A percentile compares a stretch with the other conserved stretches of the same genome.
Conservation (phyloP, 2,888 invertebrate species). For the Amaurobius ferox region DNA sequence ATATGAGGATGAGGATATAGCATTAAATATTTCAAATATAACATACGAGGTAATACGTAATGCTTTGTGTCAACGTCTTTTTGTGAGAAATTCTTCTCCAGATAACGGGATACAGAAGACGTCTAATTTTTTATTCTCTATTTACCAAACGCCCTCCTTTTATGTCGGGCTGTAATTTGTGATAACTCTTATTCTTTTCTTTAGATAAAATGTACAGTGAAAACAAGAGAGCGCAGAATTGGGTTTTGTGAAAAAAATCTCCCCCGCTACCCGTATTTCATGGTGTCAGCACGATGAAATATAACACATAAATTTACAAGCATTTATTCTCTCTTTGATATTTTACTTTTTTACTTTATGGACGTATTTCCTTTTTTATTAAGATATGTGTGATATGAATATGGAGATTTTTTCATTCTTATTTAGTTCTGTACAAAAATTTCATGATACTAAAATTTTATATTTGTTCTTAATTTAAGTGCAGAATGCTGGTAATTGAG, state of each 20-base stretch:
- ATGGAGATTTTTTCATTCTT: too few species aligned
- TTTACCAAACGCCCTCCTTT: background rate
- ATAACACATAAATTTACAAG: conserved; percentile 12
- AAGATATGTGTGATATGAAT: too few species aligned
- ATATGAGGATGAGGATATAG: too few species aligned
- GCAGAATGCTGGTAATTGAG: too few species aligned
- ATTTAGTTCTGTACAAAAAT: too few species aligned
- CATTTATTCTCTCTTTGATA: background rate
- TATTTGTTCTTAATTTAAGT: too few species aligned
- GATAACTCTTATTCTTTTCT: background rate
- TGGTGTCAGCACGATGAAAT: background rate
- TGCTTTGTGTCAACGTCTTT: background rate
- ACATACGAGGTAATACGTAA: too few species aligned
- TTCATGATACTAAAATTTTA: too few species aligned
- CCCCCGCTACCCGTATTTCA: background rate
- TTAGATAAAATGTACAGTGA: background rate
- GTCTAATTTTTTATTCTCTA: background rate
- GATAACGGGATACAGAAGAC: conserved; percentile 1
- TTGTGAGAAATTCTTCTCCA: background rate
- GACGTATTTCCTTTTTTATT: too few species aligned
- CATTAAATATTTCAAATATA: too few species aligned
- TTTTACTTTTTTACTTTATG: too few species aligned
- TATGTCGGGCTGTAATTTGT: background rate
- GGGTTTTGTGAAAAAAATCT: background rate
- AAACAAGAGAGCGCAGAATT: background rate